phyloP scores from a whole-genome alignment of 2,797 vertebrate genomes.

The Sebastes minor region DNA sequence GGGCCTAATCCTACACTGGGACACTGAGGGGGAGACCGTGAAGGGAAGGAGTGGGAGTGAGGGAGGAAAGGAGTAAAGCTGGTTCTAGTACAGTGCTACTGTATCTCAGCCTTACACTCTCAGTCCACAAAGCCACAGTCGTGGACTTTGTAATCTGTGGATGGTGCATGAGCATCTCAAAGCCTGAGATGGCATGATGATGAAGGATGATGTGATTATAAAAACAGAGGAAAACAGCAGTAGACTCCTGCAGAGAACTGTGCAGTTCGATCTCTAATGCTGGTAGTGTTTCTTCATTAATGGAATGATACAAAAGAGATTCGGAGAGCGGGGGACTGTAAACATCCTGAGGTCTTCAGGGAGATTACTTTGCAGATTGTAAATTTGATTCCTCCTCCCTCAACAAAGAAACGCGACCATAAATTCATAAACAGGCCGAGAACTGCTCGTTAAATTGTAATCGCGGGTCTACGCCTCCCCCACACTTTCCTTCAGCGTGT shows the following conservation, averaged over 20 bases:
- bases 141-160: slow-evolving; percentile 5
- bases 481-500: slow-evolving; percentile 30
- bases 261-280: not conserved
- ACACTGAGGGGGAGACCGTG: slow-evolving; percentile 16
- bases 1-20: slow-evolving; percentile 68
- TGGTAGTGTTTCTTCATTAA: not conserved
- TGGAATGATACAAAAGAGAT: not conserved
- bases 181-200: not conserved
- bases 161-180: slow-evolving; percentile 10
- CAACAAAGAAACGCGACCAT: slow-evolving; percentile 25
- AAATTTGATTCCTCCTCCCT: not conserved
- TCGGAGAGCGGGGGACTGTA: not conserved
- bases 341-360: not conserved
- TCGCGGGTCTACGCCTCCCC: slow-evolving; percentile 50
- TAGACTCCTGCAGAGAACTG: not conserved
- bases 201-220: not conserved
- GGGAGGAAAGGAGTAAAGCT: slow-evolving; percentile 32
- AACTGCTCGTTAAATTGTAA: slow-evolving; percentile 63
- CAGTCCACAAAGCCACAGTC: not conserved
- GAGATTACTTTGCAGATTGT: slow-evolving; percentile 29
- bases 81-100: not conserved
- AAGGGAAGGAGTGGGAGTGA: not conserved
- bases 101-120: slow-evolving; percentile 27
- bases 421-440: slow-evolving; percentile 63
- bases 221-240: not conserved